Evolutionary conservation across 2,797 vertebrate genomes (phyloP).

Genomic region (Coracias cyanogaster): DNA sequence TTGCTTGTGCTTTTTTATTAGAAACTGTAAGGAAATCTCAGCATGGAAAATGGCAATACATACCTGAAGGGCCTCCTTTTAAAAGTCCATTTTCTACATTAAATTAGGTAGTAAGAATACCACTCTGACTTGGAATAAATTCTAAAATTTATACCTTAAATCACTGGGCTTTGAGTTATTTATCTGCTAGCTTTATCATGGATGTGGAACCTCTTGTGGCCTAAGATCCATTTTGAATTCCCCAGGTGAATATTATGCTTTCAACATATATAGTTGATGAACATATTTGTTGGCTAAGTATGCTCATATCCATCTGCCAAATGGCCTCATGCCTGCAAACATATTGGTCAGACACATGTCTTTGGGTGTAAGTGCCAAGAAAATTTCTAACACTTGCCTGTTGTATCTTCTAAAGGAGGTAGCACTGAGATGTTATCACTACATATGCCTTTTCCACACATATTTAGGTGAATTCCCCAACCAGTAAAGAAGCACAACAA

Average conservation of each 20-base stretch:
- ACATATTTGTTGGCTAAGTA: not conserved
- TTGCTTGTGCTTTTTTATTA: not conserved
- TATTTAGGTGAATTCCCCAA: not conserved
- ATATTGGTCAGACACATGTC: slow-evolving; percentile 48
- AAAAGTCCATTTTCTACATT: not conserved
- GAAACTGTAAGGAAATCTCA: not conserved
- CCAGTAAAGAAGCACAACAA: not conserved
- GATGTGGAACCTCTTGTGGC: not conserved
- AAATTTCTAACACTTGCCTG: slow-evolving; percentile 7
- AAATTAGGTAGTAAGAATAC: not conserved
- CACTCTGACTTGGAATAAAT: not conserved
- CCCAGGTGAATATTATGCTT: slow-evolving; percentile 44
- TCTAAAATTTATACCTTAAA: not conserved
- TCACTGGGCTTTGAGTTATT: not conserved
- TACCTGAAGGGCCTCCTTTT: not conserved
- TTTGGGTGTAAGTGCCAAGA: slow-evolving; percentile 18
- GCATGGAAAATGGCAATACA: not conserved
- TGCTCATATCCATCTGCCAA: slow-evolving; percentile 30
- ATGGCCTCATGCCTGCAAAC: slow-evolving; percentile 36
- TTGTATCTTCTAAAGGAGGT: not conserved
- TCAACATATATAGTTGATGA: slow-evolving; percentile 15
- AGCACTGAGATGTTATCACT: not conserved
- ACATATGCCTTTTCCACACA: not conserved
- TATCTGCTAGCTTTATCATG: not conserved
- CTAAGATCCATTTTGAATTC: not conserved